Base-by-base conservation (phyloP, 2,888 invertebrate species). In the Thumatha senex region DNA sequence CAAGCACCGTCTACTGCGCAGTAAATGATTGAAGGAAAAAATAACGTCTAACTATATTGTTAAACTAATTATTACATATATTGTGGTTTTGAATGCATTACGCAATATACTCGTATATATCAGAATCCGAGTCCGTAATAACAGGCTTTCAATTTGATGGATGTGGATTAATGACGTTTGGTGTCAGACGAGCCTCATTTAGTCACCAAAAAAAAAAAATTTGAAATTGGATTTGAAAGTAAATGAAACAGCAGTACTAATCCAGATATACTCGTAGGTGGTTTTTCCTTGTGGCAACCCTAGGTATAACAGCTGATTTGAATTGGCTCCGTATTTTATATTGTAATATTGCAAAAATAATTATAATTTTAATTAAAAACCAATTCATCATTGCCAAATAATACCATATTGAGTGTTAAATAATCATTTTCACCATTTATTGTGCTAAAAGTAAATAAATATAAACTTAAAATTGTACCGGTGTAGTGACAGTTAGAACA, bases 1-100 rank as follows among this genome's bases (percentile, higher is more conserved):
- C 53, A 60, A 49, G 55, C 47, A 54, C 48, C 44, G 56, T 51
- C 52, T 51, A 72, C 69, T 78, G 63, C 78, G 78, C 74, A 79
- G 74, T 78, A 66, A 48, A 72, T 75, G 64, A 49, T 53, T 59
- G 40, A 54, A 72, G 70, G 71, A 71, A 74, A 51, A 51, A 72
- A 66, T 71, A 62, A 63, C 59, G 29, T 46, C 55, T 40, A 53
- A 58, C 46, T 24, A 60, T 58, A 56, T 63, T 57, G 56, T 65
- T 60, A 31, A 53, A 48, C 42, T 41, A 59, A 62, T 61, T 61
- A 59, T 45, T 54, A 49, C 24, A 35, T 44, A 46, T 53, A 43
- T 50, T 53, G 61, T 47, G 54, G 50, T 54, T 47, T 53, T 45
- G 40, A 42, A 58, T 56, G 43, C 10, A 56, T 54, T 53, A 42